Base-by-base conservation (phyloP, 2,888 invertebrate species). In the Xanthia togata region DNA sequence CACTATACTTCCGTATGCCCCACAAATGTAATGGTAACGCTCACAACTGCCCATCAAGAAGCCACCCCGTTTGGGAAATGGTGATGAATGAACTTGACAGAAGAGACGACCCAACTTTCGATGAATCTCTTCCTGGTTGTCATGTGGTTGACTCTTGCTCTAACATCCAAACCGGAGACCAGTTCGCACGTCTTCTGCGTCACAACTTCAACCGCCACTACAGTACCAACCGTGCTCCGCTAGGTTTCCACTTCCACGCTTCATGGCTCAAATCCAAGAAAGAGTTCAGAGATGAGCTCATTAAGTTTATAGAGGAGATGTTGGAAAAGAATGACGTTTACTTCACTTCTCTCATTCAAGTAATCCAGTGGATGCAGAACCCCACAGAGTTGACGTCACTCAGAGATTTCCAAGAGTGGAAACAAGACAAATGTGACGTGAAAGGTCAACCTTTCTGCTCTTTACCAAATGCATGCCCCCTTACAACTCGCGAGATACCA, bases 301-400 rank as follows among this genome's bases (percentile, higher is more conserved):
- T 98, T 93, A 98, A 98, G 94, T 99, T 99, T 95, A 99, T 99
- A 89, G 98, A 99, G 96, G 99, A 99, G 94, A 98, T 99, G 98
- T 96, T 98, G 89, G 98, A 97, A 88, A 97, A 98, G 91, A 98
- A 98, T 92, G 99, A 99, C 92, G 99, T 99, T 47, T 99, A 99
- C 97, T 99, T 99, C 94, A 98, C 98, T 82, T 99, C 98, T 80
- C 98, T 98, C 97, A 97, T 98, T 89, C 97, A 98, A 97, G 99
- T 99, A 47, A 98, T 99, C 91, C 98, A 99, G 95, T 99, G 99
- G 99, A 99, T 99, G 98, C 99, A 99, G 95, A 98, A 98, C 90
- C 99, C 99, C 74, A 98, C 98, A 50, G 99, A 99, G 94, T 93
- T 99, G 86, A 98, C 98, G 67, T 98, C 98, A 57, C 97, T 99